Percentiles rank a stretch among this genome's conserved stretches.
These are phyloP conservation scores for Hyperoplus immaculatus DNA, from an alignment of 2,797 vertebrate genomes.

Conservation along the genomic window DNA sequence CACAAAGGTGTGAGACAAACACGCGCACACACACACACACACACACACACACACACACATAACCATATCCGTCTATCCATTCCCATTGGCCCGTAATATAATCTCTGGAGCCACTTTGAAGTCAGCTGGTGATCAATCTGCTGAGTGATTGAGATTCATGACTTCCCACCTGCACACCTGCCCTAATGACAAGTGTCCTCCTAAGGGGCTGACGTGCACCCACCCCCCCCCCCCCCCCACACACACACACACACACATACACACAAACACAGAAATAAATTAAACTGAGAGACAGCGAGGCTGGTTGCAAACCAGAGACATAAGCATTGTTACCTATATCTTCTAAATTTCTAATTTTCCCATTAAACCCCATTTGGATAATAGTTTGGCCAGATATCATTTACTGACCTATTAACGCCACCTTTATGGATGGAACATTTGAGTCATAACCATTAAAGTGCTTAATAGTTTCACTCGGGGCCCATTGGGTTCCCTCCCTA, in stretches of 20 bases:
- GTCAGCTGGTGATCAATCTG: slow-evolving; percentile 53
- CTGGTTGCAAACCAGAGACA: slow-evolving; percentile 25
- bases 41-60: slow-evolving; percentile 4
- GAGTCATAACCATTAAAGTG: slow-evolving; percentile 49
- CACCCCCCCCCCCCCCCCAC: slow-evolving; percentile 13
- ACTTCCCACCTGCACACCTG: slow-evolving; percentile 61
- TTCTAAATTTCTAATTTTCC: slow-evolving; percentile 43
- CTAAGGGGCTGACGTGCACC: slow-evolving; percentile 1
- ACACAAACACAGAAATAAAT: not conserved
- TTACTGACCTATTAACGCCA: slow-evolving; percentile 43
- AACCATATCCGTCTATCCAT: slow-evolving; percentile 16
- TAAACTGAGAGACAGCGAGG: not conserved
- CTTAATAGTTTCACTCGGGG: slow-evolving; percentile 43
- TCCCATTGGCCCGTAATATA: slow-evolving; percentile 33
- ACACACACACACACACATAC: slow-evolving; percentile 2
- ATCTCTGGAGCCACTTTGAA: slow-evolving; percentile 57
- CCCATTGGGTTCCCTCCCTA: slow-evolving; percentile 11
- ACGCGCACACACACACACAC: slow-evolving; percentile 10
- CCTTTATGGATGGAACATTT: slow-evolving; percentile 30
- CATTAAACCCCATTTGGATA: slow-evolving; percentile 35
- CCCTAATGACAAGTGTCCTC: slow-evolving; percentile 35
- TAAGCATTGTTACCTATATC: slow-evolving; percentile 13
- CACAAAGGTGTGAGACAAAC: slow-evolving; percentile 11
- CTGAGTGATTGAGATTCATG: slow-evolving; percentile 71
- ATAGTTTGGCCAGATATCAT: slow-evolving; percentile 41